Percentiles rank a stretch among this genome's conserved stretches.
Conservation (phyloP, 1,140 invertebrate genomes). For the Gryon sp. region DNA sequence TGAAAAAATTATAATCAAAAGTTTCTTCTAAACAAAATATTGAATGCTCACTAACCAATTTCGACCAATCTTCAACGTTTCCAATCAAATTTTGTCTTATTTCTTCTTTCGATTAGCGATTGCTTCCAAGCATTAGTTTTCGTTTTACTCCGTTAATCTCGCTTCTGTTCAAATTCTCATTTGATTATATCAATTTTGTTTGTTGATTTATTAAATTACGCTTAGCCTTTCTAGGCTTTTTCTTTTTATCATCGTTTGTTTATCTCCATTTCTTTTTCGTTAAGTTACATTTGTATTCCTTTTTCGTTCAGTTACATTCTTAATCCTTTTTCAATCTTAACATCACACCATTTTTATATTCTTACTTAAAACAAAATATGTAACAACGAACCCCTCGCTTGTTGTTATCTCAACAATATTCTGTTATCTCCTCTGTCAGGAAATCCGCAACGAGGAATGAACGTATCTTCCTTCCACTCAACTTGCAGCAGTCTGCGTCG, state of each 20-base stretch:
- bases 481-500: slow-evolving; percentile 61
- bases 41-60: too few species aligned
- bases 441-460: slow-evolving; percentile 74
- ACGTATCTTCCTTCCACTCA: slow-evolving; percentile 63
- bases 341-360: not conserved
- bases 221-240: slow-evolving; percentile 1
- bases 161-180: slow-evolving; percentile 36
- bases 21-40: too few species aligned
- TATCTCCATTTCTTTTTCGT: slow-evolving; percentile 13
- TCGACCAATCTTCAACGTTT: slow-evolving; percentile 20
- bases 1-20: too few species aligned
- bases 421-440: slow-evolving; percentile 73
- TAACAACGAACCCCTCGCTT: too few species aligned
- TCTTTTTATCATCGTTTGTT: slow-evolving; percentile 31
- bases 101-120: too few species aligned
- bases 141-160: slow-evolving; percentile 14
- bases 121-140: slow-evolving; percentile 26
- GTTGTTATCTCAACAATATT: slow-evolving; percentile 67
- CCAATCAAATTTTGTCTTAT: too few species aligned
- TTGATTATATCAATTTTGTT: slow-evolving; percentile 45
- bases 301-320: not conserved
- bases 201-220: slow-evolving; percentile 23
- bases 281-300: not conserved
- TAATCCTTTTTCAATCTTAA: too few species aligned
- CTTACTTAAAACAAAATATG: not conserved